These are phyloP conservation scores for Leptopilina drosophilae DNA, from an alignment of 2,888 invertebrate species.

Conservation along the genomic window DNA sequence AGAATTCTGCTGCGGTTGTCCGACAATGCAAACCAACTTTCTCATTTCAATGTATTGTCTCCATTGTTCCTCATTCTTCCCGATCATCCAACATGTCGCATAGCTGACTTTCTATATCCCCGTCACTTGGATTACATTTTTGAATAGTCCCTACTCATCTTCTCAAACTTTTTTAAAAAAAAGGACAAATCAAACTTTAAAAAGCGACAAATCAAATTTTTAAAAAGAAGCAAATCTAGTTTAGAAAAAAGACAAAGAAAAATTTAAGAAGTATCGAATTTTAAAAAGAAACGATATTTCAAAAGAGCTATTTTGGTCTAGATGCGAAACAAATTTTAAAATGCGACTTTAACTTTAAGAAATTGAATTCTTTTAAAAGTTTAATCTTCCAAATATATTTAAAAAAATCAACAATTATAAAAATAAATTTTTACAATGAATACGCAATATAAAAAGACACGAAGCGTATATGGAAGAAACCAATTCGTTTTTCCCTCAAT, in stretches of 20 bases:
- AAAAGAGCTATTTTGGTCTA: no score
- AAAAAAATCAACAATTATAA: no score
- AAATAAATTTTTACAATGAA: no score
- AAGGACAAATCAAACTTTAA: not conserved
- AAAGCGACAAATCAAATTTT: not conserved
- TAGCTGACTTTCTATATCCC: slow-evolving; percentile 18
- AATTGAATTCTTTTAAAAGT: no score
- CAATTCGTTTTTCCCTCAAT: no score
- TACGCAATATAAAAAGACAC: no score
- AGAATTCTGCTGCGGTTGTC: slow-evolving; percentile 59
- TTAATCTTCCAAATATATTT: no score
- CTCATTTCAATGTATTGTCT: slow-evolving; percentile 74
- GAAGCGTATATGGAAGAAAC: no score
- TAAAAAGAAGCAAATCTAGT: not conserved
- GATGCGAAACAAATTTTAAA: no score
- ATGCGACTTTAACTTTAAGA: no score
- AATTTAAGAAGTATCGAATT: no score
- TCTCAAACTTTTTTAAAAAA: not conserved
- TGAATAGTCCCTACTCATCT: slow-evolving; percentile 10
- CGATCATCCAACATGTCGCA: slow-evolving; percentile 58
- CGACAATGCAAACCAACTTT: slow-evolving; percentile 75
- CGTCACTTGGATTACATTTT: slow-evolving; percentile 34
- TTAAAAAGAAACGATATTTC: no score
- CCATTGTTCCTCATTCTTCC: slow-evolving; percentile 69
- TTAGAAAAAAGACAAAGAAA: not conserved